Base-by-base conservation (phyloP, 2,113 vertebrate species). In the Phylloscopus whistleri region DNA sequence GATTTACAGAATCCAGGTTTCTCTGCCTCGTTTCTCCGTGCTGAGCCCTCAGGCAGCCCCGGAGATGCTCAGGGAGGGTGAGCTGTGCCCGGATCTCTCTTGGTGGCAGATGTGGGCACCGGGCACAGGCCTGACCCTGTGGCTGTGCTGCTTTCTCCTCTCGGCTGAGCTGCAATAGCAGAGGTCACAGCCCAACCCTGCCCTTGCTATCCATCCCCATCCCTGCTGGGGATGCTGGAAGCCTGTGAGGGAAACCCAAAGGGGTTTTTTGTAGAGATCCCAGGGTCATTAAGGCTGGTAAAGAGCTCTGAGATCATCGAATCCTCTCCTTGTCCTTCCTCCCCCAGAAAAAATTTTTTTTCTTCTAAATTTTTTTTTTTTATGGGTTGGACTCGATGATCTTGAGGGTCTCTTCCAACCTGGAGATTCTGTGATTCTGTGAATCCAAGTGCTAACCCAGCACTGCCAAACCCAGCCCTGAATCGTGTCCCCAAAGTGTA, bases 61-160 rank as follows among this genome's bases (percentile, higher is more conserved):
- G 7, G 66, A 52, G 74, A 22, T 58, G 55, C 33, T 76, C 2
- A 0, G 48, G 43, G 6, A 8, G 5, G 0, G 2, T 17, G 46
- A 73, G 46, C 19, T 26, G 80, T n/a, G 19, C 46, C 63, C 35
- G 16, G 0, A 27, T 28, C 41, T 80, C 37, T 1, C 16, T 33
- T 12, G 58, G 46, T 8, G 23, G 3, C 62, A 53, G 19, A 13
- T 11, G 35, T 43, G 14, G 17, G 37, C 3, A 13, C 8, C 1
- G 13, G 49, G 28, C 49, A 16, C 0, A 1, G 18, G 30, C 43
- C 59, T 10, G 60, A 4, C 0, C 0, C 52, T 17, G 39, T 2
- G 0, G 0, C 26, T 26, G 14, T 0, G 4, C 9, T 14, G 87
- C 3, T 10, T 8, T 59, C 19, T 24, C 6, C 9, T n/a, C 56